Evolutionary conservation across 2,113 vertebrate species (phyloP), one percentile per base, ranked within the genome.

Genomic region (Nestor notabilis): DNA sequence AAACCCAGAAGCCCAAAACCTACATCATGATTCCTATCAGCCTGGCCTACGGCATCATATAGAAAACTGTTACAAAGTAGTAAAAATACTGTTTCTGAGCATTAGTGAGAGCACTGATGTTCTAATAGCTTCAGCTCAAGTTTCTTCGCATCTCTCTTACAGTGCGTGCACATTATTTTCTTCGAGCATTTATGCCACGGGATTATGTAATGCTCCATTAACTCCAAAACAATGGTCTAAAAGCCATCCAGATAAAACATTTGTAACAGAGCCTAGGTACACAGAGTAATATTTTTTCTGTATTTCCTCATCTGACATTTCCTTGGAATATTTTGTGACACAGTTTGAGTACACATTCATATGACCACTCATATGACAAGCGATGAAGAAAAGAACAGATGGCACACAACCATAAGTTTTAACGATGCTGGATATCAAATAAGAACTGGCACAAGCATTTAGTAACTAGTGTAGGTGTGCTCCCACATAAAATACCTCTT

Each of bases 341-440:
- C 8, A 44, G 66, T 70, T 83, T 47, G 21, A 93, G 47, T 29
- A 58, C 28, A 72, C 29, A 74, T 39, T 77, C 65, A 66, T 89
- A 28, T 88, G 71, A 93, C 79, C 27, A 66, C 35, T 80, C 88
- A 74, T 74, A 47, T 52, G 93, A 91, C 55, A 85, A 91, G 65
- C 8, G 19, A 90, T 52, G 23, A 66, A 78, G 35, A 86, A 85
- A 65, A 76, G 86, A 95, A 75, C 83, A 96, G 91, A 96, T 81
- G 95, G 60, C 25, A 83, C 25, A 83, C 72, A 75, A 55, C 5
- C 43, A 82, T 9, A 65, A 90, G 90, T 89, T 90, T 83, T 78
- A 92, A 89, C 1, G 4, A 74, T 10, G 17, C 23, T 47, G 52
- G 50, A 68, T 87, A 91, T 46, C 33, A 90, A 94, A 33, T 25